phyloP scores from a whole-genome alignment of 1,140 invertebrate species.

The Macrobrachium rosenbergii region DNA sequence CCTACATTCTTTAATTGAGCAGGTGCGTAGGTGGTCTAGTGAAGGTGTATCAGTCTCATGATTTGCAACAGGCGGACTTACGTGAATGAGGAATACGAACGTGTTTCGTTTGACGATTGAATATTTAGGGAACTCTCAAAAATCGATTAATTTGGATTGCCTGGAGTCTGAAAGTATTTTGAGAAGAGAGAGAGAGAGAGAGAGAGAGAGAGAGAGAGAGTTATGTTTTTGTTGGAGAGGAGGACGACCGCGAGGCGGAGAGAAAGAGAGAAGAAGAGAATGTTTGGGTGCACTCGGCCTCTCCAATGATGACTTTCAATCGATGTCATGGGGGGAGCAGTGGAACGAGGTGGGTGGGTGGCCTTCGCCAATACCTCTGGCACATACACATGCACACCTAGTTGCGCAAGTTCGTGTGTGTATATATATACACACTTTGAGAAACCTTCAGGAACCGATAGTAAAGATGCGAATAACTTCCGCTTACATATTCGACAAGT shows the following conservation, averaged over 20 bases:
- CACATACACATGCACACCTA: conserved; percentile 18
- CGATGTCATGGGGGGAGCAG: neutral
- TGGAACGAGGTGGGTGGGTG: no score
- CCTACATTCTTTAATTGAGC: no score
- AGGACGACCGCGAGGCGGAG: conserved; percentile 21
- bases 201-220: conserved; percentile 18
- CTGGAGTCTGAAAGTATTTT: neutral
- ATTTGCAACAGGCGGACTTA: no score
- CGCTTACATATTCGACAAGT: neutral
- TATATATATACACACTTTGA: conserved; percentile 9
- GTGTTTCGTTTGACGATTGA: no score
- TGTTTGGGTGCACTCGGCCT: conserved; percentile 39
- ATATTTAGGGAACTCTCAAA: no score
- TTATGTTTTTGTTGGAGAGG: neutral
- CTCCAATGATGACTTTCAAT: conserved; percentile 42
- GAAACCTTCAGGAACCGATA: neutral
- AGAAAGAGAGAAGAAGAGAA: conserved; percentile 13
- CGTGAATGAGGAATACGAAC: no score
- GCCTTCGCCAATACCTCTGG: no score
- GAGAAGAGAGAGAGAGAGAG: conserved; percentile 3
- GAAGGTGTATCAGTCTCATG: no score
- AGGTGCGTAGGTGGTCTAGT: no score
- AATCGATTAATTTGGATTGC: no score
- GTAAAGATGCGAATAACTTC: no score
- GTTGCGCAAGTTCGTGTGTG: conserved; percentile 18